Conservation (phyloP, 1,140 invertebrate genomes). For the Aphelenchoides besseyi region DNA sequence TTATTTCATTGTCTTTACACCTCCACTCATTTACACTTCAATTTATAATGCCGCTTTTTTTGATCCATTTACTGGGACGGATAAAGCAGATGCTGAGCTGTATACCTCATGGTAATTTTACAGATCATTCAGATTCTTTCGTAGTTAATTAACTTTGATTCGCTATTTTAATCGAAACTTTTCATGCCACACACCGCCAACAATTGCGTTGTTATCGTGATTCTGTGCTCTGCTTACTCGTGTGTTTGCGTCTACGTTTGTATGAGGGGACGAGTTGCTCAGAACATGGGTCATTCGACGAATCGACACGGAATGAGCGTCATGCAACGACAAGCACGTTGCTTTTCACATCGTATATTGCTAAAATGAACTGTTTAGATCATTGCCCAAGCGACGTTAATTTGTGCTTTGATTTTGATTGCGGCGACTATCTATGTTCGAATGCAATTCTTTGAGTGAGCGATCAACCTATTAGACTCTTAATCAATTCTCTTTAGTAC, state of each 20-base stretch:
- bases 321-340: slow-evolving; percentile 23
- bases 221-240: slow-evolving; percentile 21
- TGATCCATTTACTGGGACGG: slow-evolving; percentile 26
- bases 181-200: slow-evolving; percentile 20
- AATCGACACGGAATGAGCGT: slow-evolving; percentile 19
- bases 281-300: background rate
- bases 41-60: slow-evolving; percentile 27
- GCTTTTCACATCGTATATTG: background rate
- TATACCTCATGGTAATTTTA: background rate
- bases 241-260: slow-evolving; percentile 22
- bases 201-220: slow-evolving; percentile 15
- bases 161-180: background rate
- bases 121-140: background rate
- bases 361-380: slow-evolving; percentile 11
- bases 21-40: slow-evolving; percentile 33
- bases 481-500: background rate
- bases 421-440: slow-evolving; percentile 25
- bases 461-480: background rate
- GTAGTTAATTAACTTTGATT: no score
- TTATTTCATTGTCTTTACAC: slow-evolving; percentile 24
- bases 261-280: slow-evolving; percentile 1
- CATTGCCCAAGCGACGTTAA: slow-evolving; percentile 21
- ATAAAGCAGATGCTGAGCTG: slow-evolving; percentile 7
- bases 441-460: slow-evolving; percentile 29
- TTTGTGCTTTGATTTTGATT: slow-evolving; percentile 26